Percentiles rank a stretch among this genome's conserved stretches.
phyloP scores from a whole-genome alignment of 92 coral and sea anemone genomes.

The Paramuricea clavata region DNA sequence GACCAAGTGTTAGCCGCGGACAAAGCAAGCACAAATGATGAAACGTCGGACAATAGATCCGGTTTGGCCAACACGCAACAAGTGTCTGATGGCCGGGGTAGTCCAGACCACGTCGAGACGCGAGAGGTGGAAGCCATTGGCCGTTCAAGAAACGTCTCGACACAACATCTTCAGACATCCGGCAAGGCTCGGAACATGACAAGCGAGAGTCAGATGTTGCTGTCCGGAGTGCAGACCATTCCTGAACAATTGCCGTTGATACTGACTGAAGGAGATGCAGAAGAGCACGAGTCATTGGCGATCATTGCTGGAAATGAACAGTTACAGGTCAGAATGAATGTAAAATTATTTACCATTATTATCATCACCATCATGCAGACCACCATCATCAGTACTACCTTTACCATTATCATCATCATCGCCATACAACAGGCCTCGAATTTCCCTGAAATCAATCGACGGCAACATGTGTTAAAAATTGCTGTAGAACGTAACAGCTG shows the following conservation, averaged over 20 bases:
- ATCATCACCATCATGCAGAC: not conserved
- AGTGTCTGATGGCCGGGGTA: not conserved
- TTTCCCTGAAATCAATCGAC: too few species aligned
- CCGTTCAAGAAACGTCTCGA: not conserved
- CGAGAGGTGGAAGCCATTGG: not conserved
- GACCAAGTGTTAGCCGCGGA: not conserved
- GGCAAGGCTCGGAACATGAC: constrained; percentile 5
- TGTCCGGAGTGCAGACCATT: constrained; percentile 34
- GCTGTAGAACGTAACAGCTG: too few species aligned
- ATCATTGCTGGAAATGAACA: constrained; percentile 72
- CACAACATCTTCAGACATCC: not conserved
- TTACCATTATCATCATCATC: not conserved
- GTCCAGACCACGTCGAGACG: not conserved
- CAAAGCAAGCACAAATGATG: not conserved
- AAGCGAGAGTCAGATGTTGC: constrained; percentile 41
- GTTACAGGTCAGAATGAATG: constrained; percentile 29
- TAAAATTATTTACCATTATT: not conserved
- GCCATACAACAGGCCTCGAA: too few species aligned
- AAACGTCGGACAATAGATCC: not conserved
- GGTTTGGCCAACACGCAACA: not conserved
- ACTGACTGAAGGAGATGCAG: constrained; percentile 93
- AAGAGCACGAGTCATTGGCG: constrained; percentile 78
- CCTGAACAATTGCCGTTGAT: constrained; percentile 88
- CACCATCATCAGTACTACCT: not conserved
- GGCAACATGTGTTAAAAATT: too few species aligned